Conservation (phyloP, 1,140 invertebrate species). For the Schlechtendalia chinensis region DNA sequence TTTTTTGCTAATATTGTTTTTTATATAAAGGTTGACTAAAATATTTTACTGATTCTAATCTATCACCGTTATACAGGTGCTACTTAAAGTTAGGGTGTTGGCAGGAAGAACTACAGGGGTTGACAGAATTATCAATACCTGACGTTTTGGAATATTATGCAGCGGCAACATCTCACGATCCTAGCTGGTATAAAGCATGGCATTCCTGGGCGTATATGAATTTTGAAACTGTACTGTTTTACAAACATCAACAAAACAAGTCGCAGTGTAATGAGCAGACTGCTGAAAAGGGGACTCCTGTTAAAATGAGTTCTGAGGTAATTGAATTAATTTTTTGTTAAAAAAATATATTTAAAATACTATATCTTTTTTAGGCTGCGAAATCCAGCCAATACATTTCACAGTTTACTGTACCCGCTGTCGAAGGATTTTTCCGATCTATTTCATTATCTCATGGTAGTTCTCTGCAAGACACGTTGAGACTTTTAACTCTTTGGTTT, state of each 20-base stretch:
- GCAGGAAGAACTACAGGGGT: constrained; percentile 79
- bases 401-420: constrained; percentile 86
- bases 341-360: not conserved
- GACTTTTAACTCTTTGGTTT: constrained; percentile 90
- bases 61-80: constrained; percentile 60
- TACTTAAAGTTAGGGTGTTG: constrained; percentile 89
- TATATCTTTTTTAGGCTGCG: not conserved
- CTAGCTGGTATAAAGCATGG: constrained; percentile 94
- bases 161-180: constrained; percentile 84
- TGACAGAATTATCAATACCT: constrained; percentile 76
- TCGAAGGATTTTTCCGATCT: constrained; percentile 93
- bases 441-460: constrained; percentile 89
- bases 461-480: constrained; percentile 95
- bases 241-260: constrained; percentile 69
- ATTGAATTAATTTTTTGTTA: constrained; percentile 6
- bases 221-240: constrained; percentile 92
- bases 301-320: constrained; percentile 30
- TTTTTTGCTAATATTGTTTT: too few species aligned
- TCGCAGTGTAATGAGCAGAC: constrained; percentile 49
- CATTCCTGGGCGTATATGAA: constrained; percentile 98
- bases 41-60: not conserved
- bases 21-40: too few species aligned
- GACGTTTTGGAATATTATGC: constrained; percentile 82
- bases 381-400: constrained; percentile 62
- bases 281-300: not conserved